phyloP scores from a whole-genome alignment of 2,888 invertebrate genomes.

The Phytoseiulus persimilis region DNA sequence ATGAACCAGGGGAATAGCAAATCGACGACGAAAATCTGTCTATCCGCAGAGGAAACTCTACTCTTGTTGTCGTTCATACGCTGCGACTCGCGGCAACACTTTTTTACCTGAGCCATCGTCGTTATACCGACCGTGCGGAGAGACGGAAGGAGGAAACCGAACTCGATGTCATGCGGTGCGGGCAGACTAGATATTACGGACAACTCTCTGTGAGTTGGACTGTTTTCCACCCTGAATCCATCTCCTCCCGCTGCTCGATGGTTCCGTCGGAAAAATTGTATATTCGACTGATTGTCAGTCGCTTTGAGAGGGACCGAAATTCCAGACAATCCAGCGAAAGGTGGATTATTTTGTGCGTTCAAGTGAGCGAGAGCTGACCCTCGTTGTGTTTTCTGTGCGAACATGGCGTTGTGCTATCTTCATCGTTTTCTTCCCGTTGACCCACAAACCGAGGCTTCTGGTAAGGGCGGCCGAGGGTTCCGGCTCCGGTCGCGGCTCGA shows the following conservation, averaged over 20 bases:
- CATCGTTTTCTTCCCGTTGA: background rate
- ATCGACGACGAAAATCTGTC: background rate
- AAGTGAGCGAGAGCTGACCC: background rate
- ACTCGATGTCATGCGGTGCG: background rate
- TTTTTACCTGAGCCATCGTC: background rate
- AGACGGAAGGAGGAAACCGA: background rate
- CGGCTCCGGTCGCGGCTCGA: background rate
- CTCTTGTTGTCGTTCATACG: no score
- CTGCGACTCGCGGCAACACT: no score
- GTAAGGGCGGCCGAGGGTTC: background rate
- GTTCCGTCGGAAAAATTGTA: background rate
- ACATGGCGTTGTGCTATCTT: no score
- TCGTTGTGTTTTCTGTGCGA: background rate
- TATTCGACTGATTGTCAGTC: background rate
- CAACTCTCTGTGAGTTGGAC: background rate
- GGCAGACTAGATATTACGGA: background rate
- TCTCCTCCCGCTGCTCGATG: background rate
- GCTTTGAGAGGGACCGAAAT: background rate
- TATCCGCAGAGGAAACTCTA: background rate
- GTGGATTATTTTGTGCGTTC: background rate
- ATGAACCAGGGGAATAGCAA: no score
- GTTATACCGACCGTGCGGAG: background rate
- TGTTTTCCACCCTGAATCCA: background rate
- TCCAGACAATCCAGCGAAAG: background rate
- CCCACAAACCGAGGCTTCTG: background rate